Evolutionary conservation across 37 sponge, comb jelly and placozoan species (phyloP), one percentile per base, ranked within the genome.

Genomic region (Beroe forskalii): DNA sequence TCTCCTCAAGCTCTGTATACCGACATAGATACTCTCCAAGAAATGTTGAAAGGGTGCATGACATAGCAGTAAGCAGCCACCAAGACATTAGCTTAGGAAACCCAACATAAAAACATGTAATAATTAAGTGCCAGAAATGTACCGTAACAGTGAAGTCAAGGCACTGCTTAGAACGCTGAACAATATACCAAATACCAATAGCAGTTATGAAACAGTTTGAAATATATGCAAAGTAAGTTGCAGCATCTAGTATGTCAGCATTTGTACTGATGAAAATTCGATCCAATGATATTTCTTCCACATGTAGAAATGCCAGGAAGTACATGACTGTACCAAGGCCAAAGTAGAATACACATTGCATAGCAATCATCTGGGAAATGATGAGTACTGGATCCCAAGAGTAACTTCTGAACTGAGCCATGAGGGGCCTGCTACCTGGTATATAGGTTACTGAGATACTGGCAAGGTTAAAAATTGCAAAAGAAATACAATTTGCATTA

Each of bases 191-290:
- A 3, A 80, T 6, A 80, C 55, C 86, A 27, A 80, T 25, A 28
- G 86, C 86, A 33, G 86, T 80, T 35, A 80, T 44, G 55, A 80
- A 80, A 80, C 86, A 80, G 86, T 80, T 80, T 80, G 86, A 33
- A 28, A 80, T 42, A 44, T 80, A 80, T 42, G 86, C 86, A 80
- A 80, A 80, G 25, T 33, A 37, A 25, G 86, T 80, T 2, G 35
- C 86, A 35, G 35, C 8, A 43, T 80, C 86, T 38, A 80, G 27
- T 27, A 44, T 25, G 17, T 80, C 86, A 41, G n/a, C 55, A 9
- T 80, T 80, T 8, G 40, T 80, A 43, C 86, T 80, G 86, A 80
- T 80, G 86, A 80, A 80, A 19, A 80, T 80, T 80, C 86, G 28
- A 48, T 80, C 86, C n/a, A 80, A 25, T 12, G 86, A 80, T 12